phyloP scores from a whole-genome alignment of 2,888 invertebrate genomes.

The Eueremaeus valkanovi region DNA sequence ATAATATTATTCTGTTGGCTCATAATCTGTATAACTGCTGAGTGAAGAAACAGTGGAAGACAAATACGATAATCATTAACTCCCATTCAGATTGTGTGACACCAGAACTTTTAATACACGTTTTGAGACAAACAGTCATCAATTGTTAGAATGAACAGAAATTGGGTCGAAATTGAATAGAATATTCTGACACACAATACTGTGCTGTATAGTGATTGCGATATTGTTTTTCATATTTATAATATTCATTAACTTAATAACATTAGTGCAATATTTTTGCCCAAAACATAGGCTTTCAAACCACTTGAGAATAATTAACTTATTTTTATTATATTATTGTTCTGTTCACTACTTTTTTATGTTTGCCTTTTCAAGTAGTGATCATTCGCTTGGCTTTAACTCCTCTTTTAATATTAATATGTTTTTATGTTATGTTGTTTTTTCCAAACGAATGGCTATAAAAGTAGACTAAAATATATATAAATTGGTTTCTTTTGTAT shows the following conservation, averaged over 20 bases:
- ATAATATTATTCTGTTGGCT: too few relatives aligned
- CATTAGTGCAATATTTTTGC: not conserved
- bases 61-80: not conserved
- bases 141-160: not conserved
- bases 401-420: too few relatives aligned
- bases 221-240: not conserved
- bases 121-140: conserved; percentile 8
- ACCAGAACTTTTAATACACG: not conserved
- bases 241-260: not conserved
- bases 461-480: too few relatives aligned
- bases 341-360: not conserved
- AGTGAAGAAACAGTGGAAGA: too few relatives aligned
- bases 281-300: not conserved
- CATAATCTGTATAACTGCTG: too few relatives aligned
- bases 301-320: conserved; percentile 22
- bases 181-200: too few relatives aligned
- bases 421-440: too few relatives aligned
- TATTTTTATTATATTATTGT: conserved; percentile 7
- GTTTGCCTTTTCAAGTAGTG: too few relatives aligned
- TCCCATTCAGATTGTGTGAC: not conserved
- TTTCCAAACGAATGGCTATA: too few relatives aligned
- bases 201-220: not conserved
- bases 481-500: too few relatives aligned
- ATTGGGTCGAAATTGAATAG: not conserved
- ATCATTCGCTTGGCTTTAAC: not conserved